Percentiles rank a stretch among this genome's conserved stretches.
These are phyloP conservation scores for Fistularia tabacaria DNA, from an alignment of 2,797 vertebrate genomes.

Conservation along the genomic window DNA sequence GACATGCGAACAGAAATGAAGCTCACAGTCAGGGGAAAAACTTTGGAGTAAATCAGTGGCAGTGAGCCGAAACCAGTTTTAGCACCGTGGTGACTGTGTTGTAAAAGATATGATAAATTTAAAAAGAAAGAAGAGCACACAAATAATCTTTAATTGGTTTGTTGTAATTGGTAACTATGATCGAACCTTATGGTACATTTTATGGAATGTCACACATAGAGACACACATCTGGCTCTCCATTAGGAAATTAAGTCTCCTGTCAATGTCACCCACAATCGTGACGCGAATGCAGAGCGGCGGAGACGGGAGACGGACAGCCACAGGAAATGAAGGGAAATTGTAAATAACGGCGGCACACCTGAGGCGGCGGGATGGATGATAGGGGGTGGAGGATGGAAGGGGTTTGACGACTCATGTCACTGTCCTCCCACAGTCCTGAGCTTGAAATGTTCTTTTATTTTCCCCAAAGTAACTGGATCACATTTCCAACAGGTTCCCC, in stretches of 20 bases:
- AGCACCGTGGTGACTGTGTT: no score
- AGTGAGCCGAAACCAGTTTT: constrained; percentile 12
- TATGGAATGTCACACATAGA: constrained; percentile 7
- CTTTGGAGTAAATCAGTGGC: constrained; percentile 29
- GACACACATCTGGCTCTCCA: constrained; percentile 42
- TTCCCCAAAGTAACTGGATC: no score
- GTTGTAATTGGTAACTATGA: no score
- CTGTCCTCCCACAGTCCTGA: not conserved
- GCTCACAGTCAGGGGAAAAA: constrained; percentile 50
- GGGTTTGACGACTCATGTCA: not conserved
- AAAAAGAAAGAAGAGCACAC: not conserved
- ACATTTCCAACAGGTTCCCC: no score
- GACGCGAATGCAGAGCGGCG: constrained; percentile 46
- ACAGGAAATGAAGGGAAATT: constrained; percentile 13
- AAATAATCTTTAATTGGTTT: no score
- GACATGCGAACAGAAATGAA: constrained; percentile 34
- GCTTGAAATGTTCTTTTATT: no score
- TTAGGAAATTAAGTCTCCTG: constrained; percentile 69
- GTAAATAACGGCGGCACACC: constrained; percentile 18
- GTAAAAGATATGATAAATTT: constrained; percentile 9
- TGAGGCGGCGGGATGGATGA: no score
- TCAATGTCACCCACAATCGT: constrained; percentile 50
- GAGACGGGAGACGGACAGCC: constrained; percentile 24
- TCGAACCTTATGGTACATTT: not conserved
- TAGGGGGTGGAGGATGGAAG: no score